Evolutionary conservation across 2,888 invertebrate species (phyloP), one percentile per base, ranked within the genome.

Genomic region (Drosophila borealis): DNA sequence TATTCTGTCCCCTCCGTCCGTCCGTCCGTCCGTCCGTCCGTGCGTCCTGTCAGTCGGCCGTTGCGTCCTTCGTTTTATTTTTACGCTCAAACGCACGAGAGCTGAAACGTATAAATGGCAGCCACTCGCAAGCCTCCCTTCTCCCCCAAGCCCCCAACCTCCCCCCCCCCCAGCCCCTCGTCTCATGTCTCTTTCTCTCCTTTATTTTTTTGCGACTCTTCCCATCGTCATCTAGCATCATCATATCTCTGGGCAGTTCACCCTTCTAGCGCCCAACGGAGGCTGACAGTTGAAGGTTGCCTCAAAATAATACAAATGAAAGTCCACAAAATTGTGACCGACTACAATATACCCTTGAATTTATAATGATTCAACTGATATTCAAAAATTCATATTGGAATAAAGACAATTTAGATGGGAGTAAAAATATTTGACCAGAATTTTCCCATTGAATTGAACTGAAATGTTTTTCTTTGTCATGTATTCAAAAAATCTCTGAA

Each of bases 51-150:
- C 46, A 46, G 54, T 41, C 53, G 56, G 60, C 50, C 53, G 51
- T 41, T 65, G 62, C 64, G 44, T 87, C 72, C 87, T 83, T 80
- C 89, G 77, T 75, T 86, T 88, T 82, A 77, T 89, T 84, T 89
- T 82, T 75, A 82, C 89, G 89, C 86, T 86, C 87, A 88, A 82
- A 80, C 79, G 86, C 89, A 86, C 86, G 87, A 76, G 76, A 86
- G 88, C 89, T 81, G 88, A 89, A 86, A 82, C 89, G 88, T 86
- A 82, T 80, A 86, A 89, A 89, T 85, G 86, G 77, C 84, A 71
- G 81, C 78, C 76, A 74, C 83, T 80, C 77, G 37, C 39, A 41
- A 53, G 25, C 25, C 25, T 25, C 25, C 25, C 8, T 8, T 8
- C 41, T 0, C 44, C 70, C 39, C 50, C n/a, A 13, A 21, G 21